A percentile compares a stretch with the other conserved stretches of the same genome.
Conservation (phyloP, 2,113 vertebrate genomes). For the Amblyopsis rosae region DNA sequence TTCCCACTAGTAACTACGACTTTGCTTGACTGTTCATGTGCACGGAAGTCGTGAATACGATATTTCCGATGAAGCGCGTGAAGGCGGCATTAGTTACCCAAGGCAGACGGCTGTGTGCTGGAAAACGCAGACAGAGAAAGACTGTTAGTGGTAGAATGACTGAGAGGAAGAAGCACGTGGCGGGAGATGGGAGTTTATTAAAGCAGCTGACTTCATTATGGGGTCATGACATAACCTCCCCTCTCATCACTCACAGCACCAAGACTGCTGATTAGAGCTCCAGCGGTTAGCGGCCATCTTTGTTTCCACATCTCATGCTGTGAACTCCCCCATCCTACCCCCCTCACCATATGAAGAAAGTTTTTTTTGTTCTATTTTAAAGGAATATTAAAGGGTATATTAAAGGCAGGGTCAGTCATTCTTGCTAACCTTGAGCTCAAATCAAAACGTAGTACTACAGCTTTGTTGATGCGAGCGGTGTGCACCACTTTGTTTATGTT, state of each 20-base stretch:
- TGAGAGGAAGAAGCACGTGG: constrained; percentile 4
- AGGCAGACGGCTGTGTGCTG: not conserved
- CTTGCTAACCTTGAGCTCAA: too few relatives aligned
- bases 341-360: not conserved
- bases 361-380: not conserved
- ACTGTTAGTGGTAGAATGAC: not conserved
- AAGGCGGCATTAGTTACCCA: too few relatives aligned
- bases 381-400: not conserved
- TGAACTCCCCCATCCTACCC: not conserved
- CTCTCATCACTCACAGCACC: constrained; percentile 18
- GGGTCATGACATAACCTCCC: constrained; percentile 7
- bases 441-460: too few relatives aligned
- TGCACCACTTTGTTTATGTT: too few relatives aligned
- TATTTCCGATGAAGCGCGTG: too few relatives aligned
- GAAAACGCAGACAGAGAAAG: not conserved
- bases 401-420: too few relatives aligned
- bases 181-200: constrained; percentile 5
- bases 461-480: too few relatives aligned
- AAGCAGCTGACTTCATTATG: constrained; percentile 28
- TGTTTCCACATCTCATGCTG: constrained; percentile 4
- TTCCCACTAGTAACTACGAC: too few relatives aligned
- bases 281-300: constrained; percentile 18
- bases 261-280: constrained; percentile 31
- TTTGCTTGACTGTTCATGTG: too few relatives aligned
- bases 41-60: too few relatives aligned